Percentiles rank a stretch among this genome's conserved stretches.
Conservation (phyloP, 37 sponge, comb jelly and placozoan species). For the Petrosia ficiformis region DNA sequence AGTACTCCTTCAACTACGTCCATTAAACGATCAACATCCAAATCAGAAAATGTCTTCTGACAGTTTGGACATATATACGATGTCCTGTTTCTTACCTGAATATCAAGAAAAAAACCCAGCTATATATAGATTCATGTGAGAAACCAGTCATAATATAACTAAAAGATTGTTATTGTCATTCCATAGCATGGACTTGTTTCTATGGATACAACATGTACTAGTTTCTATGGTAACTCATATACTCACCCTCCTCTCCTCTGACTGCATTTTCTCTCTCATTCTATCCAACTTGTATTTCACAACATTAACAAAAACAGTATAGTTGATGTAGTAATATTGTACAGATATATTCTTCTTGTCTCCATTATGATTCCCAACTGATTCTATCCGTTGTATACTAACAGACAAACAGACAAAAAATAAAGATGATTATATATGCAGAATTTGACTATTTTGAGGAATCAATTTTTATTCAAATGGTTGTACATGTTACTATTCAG, state of each 20-base stretch:
- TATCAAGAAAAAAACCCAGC: neutral
- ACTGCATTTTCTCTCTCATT: slow-evolving; percentile 76
- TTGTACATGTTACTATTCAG: no score
- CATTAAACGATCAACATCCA: slow-evolving; percentile 75
- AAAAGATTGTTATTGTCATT: neutral
- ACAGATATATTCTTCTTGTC: slow-evolving; percentile 16
- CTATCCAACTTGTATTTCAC: slow-evolving; percentile 86
- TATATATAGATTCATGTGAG: neutral
- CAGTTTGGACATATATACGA: slow-evolving; percentile 77
- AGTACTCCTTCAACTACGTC: slow-evolving; percentile 60
- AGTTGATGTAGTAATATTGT: slow-evolving; percentile 89
- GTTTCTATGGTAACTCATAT: no score
- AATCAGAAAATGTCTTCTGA: slow-evolving; percentile 55
- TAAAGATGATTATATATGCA: neutral
- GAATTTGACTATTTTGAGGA: neutral
- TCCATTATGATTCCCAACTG: slow-evolving; percentile 19
- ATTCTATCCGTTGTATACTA: slow-evolving; percentile 58
- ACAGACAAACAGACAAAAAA: neutral
- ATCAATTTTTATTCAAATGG: neutral
- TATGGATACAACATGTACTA: neutral
- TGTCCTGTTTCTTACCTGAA: slow-evolving; percentile 65
- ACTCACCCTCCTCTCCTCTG: slow-evolving; percentile 65
- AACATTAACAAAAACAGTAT: slow-evolving; percentile 87
- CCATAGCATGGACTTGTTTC: neutral
- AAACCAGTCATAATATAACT: neutral